Evolutionary conservation across 2,113 vertebrate species (phyloP).

Genomic region (Candoia aspera): DNA sequence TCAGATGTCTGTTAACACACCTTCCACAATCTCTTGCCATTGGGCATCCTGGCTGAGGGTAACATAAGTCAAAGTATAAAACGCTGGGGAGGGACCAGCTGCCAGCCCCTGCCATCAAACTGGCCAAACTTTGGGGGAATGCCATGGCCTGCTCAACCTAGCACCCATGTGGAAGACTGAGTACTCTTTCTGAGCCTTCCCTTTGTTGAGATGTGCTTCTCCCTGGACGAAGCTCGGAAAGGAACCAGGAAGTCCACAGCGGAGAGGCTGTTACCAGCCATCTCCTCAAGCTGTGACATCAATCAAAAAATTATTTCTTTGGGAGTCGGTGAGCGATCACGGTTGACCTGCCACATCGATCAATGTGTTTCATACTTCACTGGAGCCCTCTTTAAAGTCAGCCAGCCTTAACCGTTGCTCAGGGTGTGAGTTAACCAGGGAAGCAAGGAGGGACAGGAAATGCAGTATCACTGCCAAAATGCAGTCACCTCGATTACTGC

Average conservation of each 20-base stretch:
- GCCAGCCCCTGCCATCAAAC: background rate
- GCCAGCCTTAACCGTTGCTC: background rate
- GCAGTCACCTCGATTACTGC: background rate
- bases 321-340: background rate
- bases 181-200: background rate
- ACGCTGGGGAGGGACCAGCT: background rate
- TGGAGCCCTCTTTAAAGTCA: slow-evolving; percentile 15
- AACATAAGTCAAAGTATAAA: background rate
- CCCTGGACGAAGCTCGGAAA: background rate
- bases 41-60: background rate
- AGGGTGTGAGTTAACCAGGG: background rate
- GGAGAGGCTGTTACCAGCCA: background rate
- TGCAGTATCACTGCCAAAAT: slow-evolving; percentile 10
- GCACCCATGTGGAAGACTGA: background rate
- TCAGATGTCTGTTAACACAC: too few species aligned
- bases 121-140: background rate
- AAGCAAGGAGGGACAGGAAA: background rate
- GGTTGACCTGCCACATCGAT: background rate
- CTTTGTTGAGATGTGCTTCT: background rate
- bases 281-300: slow-evolving; percentile 13
- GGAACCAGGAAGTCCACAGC: background rate
- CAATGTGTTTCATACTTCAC: slow-evolving; percentile 1
- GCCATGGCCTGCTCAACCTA: background rate
- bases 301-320: background rate
- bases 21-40: background rate